A percentile compares a stretch with the other conserved stretches of the same genome.
phyloP scores from a whole-genome alignment of 2,888 invertebrate species.

The Pammene fasciana region DNA sequence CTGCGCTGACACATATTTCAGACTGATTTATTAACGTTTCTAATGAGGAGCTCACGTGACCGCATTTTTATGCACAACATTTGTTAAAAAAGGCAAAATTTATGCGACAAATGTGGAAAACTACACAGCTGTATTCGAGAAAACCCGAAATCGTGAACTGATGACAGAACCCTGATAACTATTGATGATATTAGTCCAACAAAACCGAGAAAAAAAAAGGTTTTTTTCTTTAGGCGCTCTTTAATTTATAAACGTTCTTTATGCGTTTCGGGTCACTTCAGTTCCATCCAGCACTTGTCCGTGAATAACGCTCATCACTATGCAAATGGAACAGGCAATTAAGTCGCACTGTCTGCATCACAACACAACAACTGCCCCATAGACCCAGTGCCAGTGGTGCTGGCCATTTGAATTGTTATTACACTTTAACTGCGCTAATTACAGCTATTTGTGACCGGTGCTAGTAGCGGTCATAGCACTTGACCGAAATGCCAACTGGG shows the following conservation, averaged over 20 bases:
- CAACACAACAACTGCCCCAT: neutral
- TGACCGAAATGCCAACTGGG: no score
- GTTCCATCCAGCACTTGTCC: neutral
- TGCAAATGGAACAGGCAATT: conserved; percentile 6
- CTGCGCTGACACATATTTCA: conserved; percentile 2
- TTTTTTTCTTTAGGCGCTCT: no score
- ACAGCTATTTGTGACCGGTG: neutral
- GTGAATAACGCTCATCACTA: neutral
- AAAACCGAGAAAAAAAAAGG: no score
- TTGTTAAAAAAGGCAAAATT: neutral
- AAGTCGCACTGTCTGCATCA: neutral
- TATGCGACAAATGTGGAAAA: no score
- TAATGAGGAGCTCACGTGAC: conserved; percentile 1
- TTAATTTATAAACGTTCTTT: no score
- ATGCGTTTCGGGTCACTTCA: no score
- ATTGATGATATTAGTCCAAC: no score
- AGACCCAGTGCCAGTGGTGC: conserved; percentile 11
- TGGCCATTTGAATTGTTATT: neutral
- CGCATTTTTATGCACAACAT: neutral
- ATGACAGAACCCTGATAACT: no score
- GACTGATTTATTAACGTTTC: conserved; percentile 6
- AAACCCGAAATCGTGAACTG: no score
- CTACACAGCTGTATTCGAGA: no score
- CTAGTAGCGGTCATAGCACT: neutral
- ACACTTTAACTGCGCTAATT: neutral